Percentiles rank a stretch among this genome's conserved stretches.
Evolutionary conservation across 2,888 invertebrate genomes (phyloP).

Genomic region (Hypolimnas misippus): DNA sequence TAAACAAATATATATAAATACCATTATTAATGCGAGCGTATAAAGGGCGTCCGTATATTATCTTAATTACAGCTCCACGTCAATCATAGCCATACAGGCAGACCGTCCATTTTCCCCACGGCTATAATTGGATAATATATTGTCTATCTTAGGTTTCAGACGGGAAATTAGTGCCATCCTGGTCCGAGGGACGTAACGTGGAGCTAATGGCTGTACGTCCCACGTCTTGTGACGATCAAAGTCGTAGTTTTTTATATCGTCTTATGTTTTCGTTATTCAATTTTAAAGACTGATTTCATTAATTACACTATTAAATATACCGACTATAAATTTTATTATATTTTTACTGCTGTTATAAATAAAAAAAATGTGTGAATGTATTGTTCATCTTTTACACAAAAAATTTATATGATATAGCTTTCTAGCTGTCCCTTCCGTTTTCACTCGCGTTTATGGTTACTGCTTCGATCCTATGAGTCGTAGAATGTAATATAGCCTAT

Average conservation of each 20-base stretch:
- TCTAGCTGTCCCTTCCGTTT: too few species aligned
- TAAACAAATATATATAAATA: background rate
- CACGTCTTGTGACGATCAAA: background rate
- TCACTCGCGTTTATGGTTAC: too few species aligned
- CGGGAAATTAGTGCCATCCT: constrained; percentile 30
- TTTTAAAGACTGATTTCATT: background rate
- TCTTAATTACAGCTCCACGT: background rate
- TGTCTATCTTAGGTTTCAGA: constrained; percentile 18
- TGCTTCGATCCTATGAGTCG: too few species aligned
- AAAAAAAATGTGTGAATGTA: too few species aligned
- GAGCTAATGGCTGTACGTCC: background rate
- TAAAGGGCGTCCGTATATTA: background rate
- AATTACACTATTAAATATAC: too few species aligned
- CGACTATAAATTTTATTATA: too few species aligned
- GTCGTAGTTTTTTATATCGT: background rate
- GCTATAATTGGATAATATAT: constrained; percentile 7
- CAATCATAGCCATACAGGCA: background rate
- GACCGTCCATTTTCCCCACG: constrained; percentile 1
- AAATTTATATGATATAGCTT: too few species aligned
- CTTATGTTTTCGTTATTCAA: background rate
- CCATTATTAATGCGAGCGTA: background rate
- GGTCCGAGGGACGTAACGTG: too few species aligned
- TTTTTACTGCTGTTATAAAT: too few species aligned
- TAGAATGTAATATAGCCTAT: too few species aligned
- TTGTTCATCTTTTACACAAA: too few species aligned